Evolutionary conservation across 1,140 invertebrate species (phyloP).

Genomic region (Patella vulgata): DNA sequence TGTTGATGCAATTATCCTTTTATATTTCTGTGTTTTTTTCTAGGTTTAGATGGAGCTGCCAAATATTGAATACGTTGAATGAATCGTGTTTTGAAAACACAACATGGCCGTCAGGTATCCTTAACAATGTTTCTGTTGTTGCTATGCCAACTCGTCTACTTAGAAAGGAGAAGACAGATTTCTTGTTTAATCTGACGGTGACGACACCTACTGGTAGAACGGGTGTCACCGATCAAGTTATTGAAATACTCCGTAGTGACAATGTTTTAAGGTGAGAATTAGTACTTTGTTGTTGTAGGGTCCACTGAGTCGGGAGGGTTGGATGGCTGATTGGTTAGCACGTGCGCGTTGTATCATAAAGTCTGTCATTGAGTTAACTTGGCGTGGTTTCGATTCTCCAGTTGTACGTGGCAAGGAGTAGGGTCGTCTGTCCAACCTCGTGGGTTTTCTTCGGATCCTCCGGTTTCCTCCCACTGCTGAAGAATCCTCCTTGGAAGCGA

Average conservation of each 20-base stretch:
- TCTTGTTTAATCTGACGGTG: constrained; percentile 29
- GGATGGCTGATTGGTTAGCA: too few relatives aligned
- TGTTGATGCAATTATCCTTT: background rate
- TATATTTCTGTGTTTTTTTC: constrained; percentile 2
- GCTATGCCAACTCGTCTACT: background rate
- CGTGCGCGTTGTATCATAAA: too few relatives aligned
- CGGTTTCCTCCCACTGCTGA: too few relatives aligned
- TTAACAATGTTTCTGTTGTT: background rate
- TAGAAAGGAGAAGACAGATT: constrained; percentile 8
- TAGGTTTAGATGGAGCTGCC: constrained; percentile 37
- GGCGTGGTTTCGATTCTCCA: too few relatives aligned
- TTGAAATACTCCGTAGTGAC: background rate
- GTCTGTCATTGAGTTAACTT: too few relatives aligned
- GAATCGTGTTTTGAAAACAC: constrained; percentile 18
- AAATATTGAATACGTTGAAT: background rate
- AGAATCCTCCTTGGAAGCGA: too few relatives aligned
- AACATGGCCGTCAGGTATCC: background rate
- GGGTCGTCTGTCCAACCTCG: too few relatives aligned
- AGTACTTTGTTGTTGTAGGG: too few relatives aligned
- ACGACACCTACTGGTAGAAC: constrained; percentile 1
- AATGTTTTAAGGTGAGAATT: constrained; percentile 8
- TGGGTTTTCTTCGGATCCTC: too few relatives aligned
- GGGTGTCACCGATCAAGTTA: constrained; percentile 15
- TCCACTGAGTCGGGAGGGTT: too few relatives aligned
- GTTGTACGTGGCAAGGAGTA: too few relatives aligned